Evolutionary conservation across 2,113 vertebrate species (phyloP), one percentile per base, ranked within the genome.

Genomic region (Baryphthengus martii): DNA sequence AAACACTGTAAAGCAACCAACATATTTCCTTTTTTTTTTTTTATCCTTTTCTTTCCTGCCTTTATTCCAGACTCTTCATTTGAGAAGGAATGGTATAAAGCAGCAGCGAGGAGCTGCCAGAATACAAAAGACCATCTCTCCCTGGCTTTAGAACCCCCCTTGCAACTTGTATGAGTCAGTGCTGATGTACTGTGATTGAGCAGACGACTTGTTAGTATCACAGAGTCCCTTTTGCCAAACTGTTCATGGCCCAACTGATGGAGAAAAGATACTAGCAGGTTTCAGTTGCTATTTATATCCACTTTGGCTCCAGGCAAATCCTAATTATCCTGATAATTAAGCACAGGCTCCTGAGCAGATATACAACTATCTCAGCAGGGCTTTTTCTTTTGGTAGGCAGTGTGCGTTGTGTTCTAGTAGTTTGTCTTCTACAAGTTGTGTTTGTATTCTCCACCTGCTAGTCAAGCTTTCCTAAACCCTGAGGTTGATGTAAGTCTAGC

Each of bases 61-160:
- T 82, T 74, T 87, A 77, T 91, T 96, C 39, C 53, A 70, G 68
- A 21, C 49, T 71, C 83, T 83, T 94, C 65, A 65, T 95, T 85
- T 45, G 35, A 79, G 88, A 89, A 65, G 33, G 55, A 84, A 7
- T 13, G 19, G 1, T 88, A 87, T 79, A 92, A 79, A 91, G 74
- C 70, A 96, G 84, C 80, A 70, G 55, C 37, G 70, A 96, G 84
- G 29, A 93, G 53, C 85, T 95, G 89, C 72, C 85, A 92, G 90
- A 94, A 92, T 82, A 91, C 87, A 95, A 90, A 96, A 95, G 94
- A 93, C 66, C 44, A 76, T 29, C n/a, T 93, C 83, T 92, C 49
- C 53, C 73, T 91, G 68, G 70, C 80, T 70, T 95, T 96, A 95
- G 84, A 90, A 95, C 65, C 45, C 53, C 70, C 50, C 92, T 75